Conservation (phyloP, 2,888 invertebrate species). For the Tillus elongatus region DNA sequence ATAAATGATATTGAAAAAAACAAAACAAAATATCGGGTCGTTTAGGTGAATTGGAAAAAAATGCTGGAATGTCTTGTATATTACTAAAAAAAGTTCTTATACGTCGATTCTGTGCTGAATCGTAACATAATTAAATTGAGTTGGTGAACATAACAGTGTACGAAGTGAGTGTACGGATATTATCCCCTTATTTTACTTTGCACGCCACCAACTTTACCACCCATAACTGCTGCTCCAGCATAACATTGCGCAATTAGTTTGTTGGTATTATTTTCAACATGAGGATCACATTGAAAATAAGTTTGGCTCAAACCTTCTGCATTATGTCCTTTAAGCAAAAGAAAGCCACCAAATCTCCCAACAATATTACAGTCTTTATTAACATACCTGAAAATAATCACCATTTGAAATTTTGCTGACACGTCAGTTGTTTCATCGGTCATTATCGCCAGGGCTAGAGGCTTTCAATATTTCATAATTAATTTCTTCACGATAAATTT, state of each 20-base stretch:
- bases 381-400: conserved; percentile 27
- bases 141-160: too few species aligned
- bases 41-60: conserved; percentile 23
- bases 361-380: conserved; percentile 16
- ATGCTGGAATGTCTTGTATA: conserved; percentile 17
- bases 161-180: conserved; percentile 18
- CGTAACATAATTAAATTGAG: conserved; percentile 19
- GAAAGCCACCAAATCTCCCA: conserved; percentile 26
- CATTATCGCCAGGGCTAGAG: conserved; percentile 23
- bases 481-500: conserved; percentile 26
- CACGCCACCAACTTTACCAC: conserved; percentile 16
- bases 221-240: conserved; percentile 21
- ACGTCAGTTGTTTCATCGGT: conserved; percentile 31
- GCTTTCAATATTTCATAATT: conserved; percentile 22
- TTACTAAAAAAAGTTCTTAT: too few species aligned
- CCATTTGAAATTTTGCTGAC: conserved; percentile 21
- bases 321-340: conserved; percentile 19
- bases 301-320: conserved; percentile 12
- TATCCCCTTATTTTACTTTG: conserved; percentile 18
- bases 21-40: too few species aligned
- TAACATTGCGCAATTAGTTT: conserved; percentile 22
- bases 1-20: too few species aligned
- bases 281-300: conserved; percentile 17
- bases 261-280: conserved; percentile 13
- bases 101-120: too few species aligned